Percentiles rank a stretch among this genome's conserved stretches.
phyloP scores from a whole-genome alignment of 2,113 vertebrate genomes.

The Montifringilla adamsi region DNA sequence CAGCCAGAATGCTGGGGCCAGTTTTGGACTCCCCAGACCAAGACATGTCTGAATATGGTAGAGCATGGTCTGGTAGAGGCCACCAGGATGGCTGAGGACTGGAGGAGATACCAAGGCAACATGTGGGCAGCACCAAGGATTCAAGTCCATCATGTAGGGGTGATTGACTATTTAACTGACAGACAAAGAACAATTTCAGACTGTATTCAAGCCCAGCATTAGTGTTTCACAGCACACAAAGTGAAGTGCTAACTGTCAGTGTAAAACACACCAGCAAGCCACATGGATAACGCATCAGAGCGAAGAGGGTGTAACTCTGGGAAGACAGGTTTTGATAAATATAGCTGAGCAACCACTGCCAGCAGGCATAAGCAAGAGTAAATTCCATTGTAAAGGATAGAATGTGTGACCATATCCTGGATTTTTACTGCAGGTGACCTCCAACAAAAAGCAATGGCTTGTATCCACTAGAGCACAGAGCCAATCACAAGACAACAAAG shows the following conservation, averaged over 20 bases:
- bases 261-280: background rate
- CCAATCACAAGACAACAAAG: background rate
- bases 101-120: background rate
- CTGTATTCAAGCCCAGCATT: background rate
- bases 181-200: background rate
- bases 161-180: background rate
- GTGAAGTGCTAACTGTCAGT: background rate
- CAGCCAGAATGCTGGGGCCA: background rate
- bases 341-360: background rate
- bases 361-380: background rate
- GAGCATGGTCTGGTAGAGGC: background rate
- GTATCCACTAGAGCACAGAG: background rate
- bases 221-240: background rate
- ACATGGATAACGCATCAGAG: background rate
- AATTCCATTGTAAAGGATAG: background rate
- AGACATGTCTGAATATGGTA: background rate
- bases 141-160: rapidly evolving
- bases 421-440: background rate
- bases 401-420: background rate
- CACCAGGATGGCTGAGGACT: background rate
- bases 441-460: background rate
- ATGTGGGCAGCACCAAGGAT: background rate
- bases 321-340: background rate
- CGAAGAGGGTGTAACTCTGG: background rate
- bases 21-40: background rate